phyloP scores from a whole-genome alignment of 2,113 vertebrate species.

The Grallaria varia region DNA sequence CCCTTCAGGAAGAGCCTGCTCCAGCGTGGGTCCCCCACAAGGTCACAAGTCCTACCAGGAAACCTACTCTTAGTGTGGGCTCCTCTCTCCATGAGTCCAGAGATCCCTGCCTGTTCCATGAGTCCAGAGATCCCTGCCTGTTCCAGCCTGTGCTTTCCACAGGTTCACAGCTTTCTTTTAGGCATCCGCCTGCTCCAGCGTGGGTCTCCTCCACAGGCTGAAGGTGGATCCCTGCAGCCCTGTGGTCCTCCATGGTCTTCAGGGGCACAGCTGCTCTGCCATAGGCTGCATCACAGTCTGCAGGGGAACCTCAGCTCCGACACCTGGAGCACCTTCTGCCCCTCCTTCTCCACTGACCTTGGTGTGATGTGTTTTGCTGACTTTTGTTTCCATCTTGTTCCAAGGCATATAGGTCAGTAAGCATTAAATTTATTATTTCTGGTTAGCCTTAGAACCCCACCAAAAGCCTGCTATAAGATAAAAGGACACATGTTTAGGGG shows the following conservation, averaged over 20 bases:
- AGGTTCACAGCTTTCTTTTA: neutral
- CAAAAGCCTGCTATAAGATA: neutral
- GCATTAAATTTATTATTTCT: neutral
- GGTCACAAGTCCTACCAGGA: neutral
- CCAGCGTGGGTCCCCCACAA: neutral
- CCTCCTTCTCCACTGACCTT: neutral
- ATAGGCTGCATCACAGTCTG: neutral
- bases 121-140: neutral
- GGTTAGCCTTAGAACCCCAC: neutral
- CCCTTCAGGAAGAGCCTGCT: neutral
- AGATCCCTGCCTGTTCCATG: neutral
- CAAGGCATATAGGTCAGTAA: neutral
- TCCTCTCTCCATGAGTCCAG: neutral
- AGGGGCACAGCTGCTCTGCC: neutral
- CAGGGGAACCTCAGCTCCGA: neutral
- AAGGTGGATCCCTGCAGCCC: neutral
- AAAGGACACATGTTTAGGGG: neutral
- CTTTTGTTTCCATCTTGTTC: neutral
- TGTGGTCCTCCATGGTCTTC: neutral
- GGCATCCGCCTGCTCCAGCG: neutral
- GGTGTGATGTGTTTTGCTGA: neutral
- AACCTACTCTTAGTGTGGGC: neutral
- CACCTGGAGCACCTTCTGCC: neutral
- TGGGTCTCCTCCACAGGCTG: neutral
- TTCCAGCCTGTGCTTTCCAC: neutral